Percentiles rank a stretch among this genome's conserved stretches.
Conservation (phyloP, 2,888 invertebrate species). For the Orthosia incerta region DNA sequence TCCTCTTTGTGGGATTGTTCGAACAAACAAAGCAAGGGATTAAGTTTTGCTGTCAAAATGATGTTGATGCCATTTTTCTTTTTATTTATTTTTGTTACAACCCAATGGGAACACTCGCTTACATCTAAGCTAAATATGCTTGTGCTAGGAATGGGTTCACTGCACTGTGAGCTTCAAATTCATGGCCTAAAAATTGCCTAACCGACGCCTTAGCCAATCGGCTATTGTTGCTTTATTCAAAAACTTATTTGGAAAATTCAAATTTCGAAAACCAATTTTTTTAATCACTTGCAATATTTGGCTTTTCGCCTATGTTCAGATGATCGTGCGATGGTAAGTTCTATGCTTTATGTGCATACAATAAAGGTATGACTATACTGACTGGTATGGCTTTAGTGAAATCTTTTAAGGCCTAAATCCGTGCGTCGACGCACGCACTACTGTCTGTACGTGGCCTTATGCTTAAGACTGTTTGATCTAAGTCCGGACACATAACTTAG, state of each 20-base stretch:
- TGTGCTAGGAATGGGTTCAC: conserved; percentile 28
- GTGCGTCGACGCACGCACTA: neutral
- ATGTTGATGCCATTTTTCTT: neutral
- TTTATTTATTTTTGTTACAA: neutral
- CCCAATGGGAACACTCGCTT: conserved; percentile 5
- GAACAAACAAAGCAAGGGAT: neutral
- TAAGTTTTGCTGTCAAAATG: conserved; percentile 24
- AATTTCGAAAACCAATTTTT: neutral
- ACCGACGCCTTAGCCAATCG: conserved; percentile 44
- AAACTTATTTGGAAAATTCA: conserved; percentile 5
- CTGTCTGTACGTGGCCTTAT: conserved; percentile 9
- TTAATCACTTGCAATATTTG: conserved; percentile 49
- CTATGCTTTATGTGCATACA: conserved; percentile 28
- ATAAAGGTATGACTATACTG: too few relatives aligned
- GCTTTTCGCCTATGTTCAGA: conserved; percentile 38
- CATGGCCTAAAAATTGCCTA: conserved; percentile 18
- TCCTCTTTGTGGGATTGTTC: neutral
- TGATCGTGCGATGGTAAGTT: conserved; percentile 27
- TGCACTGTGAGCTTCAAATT: conserved; percentile 21
- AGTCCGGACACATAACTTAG: conserved; percentile 19
- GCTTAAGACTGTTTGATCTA: conserved; percentile 43
- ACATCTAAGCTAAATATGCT: conserved; percentile 56
- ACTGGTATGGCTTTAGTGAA: neutral
- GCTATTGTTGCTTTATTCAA: conserved; percentile 50
- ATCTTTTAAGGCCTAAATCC: neutral